These are phyloP conservation scores for Ptychoptera contaminata DNA, from an alignment of 2,888 invertebrate species.

Conservation along the genomic window DNA sequence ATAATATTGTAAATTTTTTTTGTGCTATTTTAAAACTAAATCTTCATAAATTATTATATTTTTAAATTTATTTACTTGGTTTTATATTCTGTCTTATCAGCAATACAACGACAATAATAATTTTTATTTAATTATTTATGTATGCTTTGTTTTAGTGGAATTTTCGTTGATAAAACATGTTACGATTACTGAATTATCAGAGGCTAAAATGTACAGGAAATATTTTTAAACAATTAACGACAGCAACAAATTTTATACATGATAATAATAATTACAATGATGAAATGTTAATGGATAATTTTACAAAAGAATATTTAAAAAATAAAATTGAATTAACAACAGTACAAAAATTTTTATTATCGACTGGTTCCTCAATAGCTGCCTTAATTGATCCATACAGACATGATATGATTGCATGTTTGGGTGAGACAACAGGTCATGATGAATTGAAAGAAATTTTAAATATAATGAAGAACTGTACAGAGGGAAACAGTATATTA, in stretches of 20 bases:
- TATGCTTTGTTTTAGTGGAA: not conserved
- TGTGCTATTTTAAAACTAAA: no score
- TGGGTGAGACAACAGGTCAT: constrained; percentile 80
- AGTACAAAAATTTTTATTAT: constrained; percentile 63
- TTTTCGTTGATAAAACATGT: not conserved
- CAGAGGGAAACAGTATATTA: constrained; percentile 64
- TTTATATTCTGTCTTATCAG: no score
- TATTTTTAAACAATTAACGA: not conserved
- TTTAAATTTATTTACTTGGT: no score
- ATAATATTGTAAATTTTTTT: no score
- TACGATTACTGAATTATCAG: not conserved
- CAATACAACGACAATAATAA: not conserved
- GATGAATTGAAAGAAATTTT: constrained; percentile 55
- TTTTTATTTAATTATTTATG: no score
- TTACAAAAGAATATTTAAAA: constrained; percentile 42
- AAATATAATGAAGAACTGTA: constrained; percentile 54
- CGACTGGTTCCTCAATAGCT: constrained; percentile 74
- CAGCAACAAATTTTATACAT: not conserved
- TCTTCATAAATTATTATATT: no score
- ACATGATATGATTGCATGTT: constrained; percentile 86
- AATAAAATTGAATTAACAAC: constrained; percentile 46
- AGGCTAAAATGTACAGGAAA: not conserved
- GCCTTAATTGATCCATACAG: constrained; percentile 65
- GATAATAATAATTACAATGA: not conserved
- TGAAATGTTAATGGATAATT: constrained; percentile 23